Evolutionary conservation across 2,888 invertebrate genomes (phyloP).

Genomic region (Lissonota sp.): DNA sequence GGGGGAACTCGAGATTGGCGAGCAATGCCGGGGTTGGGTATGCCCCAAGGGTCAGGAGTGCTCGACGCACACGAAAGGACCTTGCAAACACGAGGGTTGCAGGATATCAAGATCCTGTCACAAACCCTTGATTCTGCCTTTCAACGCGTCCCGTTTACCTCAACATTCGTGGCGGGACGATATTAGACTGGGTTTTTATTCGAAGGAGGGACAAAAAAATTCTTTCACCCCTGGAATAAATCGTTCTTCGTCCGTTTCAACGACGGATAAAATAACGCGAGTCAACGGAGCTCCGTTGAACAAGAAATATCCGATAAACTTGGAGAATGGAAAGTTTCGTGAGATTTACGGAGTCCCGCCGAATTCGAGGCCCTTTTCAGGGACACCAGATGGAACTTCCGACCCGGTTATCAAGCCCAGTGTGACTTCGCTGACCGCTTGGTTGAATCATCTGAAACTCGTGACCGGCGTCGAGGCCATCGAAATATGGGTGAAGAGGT

Average conservation of each 20-base stretch:
- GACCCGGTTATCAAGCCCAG: constrained; percentile 39
- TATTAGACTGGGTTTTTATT: constrained; percentile 33
- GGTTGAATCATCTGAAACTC: constrained; percentile 71
- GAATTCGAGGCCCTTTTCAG: constrained; percentile 23
- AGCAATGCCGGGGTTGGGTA: constrained; percentile 77
- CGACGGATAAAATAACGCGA: not conserved
- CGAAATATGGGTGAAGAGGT: constrained; percentile 70
- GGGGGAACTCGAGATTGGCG: constrained; percentile 59
- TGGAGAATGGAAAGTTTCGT: constrained; percentile 2
- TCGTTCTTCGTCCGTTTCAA: not conserved
- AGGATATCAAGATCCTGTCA: constrained; percentile 70
- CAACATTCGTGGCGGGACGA: constrained; percentile 46
- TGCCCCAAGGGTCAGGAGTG: constrained; percentile 75
- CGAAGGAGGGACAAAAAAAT: constrained; percentile 31
- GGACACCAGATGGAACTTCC: constrained; percentile 31
- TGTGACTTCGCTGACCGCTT: constrained; percentile 62
- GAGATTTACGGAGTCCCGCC: constrained; percentile 27
- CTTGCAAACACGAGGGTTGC: constrained; percentile 70
- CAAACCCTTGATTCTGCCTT: constrained; percentile 27
- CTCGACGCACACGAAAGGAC: constrained; percentile 56
- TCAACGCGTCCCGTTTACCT: constrained; percentile 4
- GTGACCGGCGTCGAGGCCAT: constrained; percentile 72
- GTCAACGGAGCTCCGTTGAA: not conserved
- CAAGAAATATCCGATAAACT: constrained; percentile 9
- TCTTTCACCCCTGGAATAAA: constrained; percentile 10